Conservation (phyloP, 2,113 vertebrate genomes). For the Sylvicapra grimmia region DNA sequence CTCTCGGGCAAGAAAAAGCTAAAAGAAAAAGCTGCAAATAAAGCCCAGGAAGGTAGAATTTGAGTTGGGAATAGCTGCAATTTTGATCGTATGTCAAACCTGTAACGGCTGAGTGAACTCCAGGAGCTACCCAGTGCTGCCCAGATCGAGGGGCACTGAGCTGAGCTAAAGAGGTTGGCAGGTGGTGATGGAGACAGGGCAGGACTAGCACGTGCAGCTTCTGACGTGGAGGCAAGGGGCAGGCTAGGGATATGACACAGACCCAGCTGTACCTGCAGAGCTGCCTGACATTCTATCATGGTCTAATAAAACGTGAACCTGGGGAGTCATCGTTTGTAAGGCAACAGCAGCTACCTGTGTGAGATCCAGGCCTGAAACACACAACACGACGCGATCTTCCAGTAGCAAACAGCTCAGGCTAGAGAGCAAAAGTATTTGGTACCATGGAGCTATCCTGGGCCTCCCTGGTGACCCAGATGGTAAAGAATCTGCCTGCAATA, state of each 20-base stretch:
- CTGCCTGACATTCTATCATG: conserved; percentile 27
- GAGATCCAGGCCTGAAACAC: not conserved
- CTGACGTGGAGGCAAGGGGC: not conserved
- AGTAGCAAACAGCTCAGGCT: not conserved
- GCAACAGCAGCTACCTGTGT: not conserved
- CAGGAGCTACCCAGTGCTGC: not conserved
- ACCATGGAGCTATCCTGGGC: not conserved
- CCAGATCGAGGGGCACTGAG: not conserved
- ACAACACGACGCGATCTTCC: not conserved
- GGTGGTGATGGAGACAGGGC: not conserved
- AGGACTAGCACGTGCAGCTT: not conserved
- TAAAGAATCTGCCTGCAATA: not conserved
- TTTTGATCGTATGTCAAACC: conserved; percentile 60
- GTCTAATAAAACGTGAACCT: conserved; percentile 1
- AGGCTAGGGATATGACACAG: not conserved
- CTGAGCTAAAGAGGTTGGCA: conserved; percentile 49
- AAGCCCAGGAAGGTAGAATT: conserved; percentile 59
- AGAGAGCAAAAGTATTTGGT: not conserved
- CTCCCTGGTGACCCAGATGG: not conserved
- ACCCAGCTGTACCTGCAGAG: not conserved
- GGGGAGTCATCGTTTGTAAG: conserved; percentile 17
- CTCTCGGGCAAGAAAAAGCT: conserved; percentile 41
- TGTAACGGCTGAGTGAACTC: conserved; percentile 45
- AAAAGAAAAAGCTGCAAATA: conserved; percentile 50
- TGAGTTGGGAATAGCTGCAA: conserved; percentile 49